phyloP scores from a whole-genome alignment of 1,140 invertebrate genomes.

The Leptoteleia sp. region DNA sequence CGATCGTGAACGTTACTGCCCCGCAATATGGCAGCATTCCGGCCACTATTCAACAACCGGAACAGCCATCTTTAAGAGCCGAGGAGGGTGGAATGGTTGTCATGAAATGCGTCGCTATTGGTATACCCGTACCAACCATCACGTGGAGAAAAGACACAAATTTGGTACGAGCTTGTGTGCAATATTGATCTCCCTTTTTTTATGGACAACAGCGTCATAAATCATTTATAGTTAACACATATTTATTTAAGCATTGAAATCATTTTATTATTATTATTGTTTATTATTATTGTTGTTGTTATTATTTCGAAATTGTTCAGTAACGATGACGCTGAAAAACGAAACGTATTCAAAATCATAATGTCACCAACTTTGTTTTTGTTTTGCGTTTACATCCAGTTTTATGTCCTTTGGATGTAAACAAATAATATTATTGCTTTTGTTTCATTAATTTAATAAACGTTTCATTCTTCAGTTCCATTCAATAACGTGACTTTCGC shows the following conservation, averaged over 20 bases:
- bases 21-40: slow-evolving; percentile 76
- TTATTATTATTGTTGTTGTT: no score
- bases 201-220: not conserved
- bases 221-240: not conserved
- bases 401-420: no score
- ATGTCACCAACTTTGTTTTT: no score
- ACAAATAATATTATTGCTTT: no score
- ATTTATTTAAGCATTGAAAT: not conserved
- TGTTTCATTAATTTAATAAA: no score
- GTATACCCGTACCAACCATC: slow-evolving; percentile 88
- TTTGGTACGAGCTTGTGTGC: slow-evolving; percentile 81
- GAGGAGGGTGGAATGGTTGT: slow-evolving; percentile 87
- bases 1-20: slow-evolving; percentile 73
- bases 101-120: slow-evolving; percentile 87
- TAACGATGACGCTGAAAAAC: no score
- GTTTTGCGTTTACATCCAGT: no score
- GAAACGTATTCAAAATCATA: no score
- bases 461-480: no score
- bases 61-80: slow-evolving; percentile 84
- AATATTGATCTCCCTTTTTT: not conserved
- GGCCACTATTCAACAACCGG: slow-evolving; percentile 76
- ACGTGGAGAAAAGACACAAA: slow-evolving; percentile 88
- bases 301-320: no score
- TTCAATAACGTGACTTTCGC: no score
- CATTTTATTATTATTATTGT: no score